Evolutionary conservation across 2,113 vertebrate genomes (phyloP).

Genomic region (Phodopus roborovskii): DNA sequence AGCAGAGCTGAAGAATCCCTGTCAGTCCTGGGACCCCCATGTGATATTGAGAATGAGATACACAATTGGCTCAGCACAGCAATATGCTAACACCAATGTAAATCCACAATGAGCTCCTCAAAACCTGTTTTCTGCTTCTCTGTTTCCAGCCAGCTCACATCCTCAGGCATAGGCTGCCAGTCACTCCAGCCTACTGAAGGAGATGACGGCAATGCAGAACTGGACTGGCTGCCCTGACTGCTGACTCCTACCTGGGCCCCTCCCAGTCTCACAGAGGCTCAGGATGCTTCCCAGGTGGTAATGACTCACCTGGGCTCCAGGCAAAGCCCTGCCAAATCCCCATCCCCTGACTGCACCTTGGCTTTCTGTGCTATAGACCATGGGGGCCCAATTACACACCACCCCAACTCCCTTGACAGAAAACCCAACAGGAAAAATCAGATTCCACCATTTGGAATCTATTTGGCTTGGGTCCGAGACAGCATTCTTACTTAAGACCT

Average conservation of each 20-base stretch:
- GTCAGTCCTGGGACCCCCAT: neutral
- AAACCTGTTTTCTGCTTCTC: slow-evolving; percentile 24
- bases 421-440: slow-evolving; percentile 58
- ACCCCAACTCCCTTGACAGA: neutral
- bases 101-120: neutral
- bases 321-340: neutral
- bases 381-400: neutral
- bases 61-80: accelerated
- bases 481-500: slow-evolving; percentile 53
- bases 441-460: slow-evolving; percentile 64
- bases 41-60: neutral
- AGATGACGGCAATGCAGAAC: slow-evolving; percentile 29
- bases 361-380: neutral
- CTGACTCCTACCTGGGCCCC: neutral
- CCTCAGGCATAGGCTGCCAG: neutral
- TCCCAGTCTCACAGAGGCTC: neutral
- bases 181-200: neutral
- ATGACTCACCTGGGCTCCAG: neutral
- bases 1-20: neutral
- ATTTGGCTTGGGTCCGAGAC: slow-evolving; percentile 19
- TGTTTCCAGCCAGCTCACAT: neutral
- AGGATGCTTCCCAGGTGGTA: neutral
- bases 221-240: neutral
- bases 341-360: neutral
- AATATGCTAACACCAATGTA: neutral